Base-by-base conservation (phyloP, 2,113 vertebrate genomes). In the Sitta europaea region DNA sequence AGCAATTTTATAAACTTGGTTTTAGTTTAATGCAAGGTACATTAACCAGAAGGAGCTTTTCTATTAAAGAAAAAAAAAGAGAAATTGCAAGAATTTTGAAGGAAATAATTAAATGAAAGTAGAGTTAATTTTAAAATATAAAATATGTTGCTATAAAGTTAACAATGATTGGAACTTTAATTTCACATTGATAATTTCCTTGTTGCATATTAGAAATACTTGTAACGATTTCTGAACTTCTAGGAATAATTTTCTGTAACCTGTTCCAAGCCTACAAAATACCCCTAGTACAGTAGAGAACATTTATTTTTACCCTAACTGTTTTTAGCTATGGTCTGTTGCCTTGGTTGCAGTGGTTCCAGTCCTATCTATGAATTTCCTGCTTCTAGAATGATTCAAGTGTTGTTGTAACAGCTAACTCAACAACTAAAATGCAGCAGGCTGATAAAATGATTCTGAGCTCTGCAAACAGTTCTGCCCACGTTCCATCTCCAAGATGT, bases 301-400 rank as follows among this genome's bases (percentile, higher is more conserved):
- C 51, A 47, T 74, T 91, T 95, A 96, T 94, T 96, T 96, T 91
- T 96, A 77, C 38, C 28, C 29, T 71, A 19, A 74, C 92, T 94
- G 65, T 91, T 96, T 96, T 94, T 95, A 95, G 87, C 91, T 94
- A 66, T 86, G 55, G 86, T 63, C 80, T 91, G 93, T 96, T 96
- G 84, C 95, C 89, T 91, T 92, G 87, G 95, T 89, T 92, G 84
- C 95, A 89, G 83, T 86, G 58, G 63, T 91, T 96, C 89, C 72
- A 92, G 83, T 91, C 47, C 48, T 91, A 47, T 89, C 83, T 74
- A 7, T 74, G 51, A 95, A 77, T 75, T 87, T 92, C 29, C 42
- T 81, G 29, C 29, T 84, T 33, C 51, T 81, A 74, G 59, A 62
- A 74, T 84, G 55, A 89, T 92, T 92, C 76, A 66, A 62, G 38